These are phyloP conservation scores for Drosophila mayaguana DNA, from an alignment of 2,888 invertebrate species.

Conservation along the genomic window DNA sequence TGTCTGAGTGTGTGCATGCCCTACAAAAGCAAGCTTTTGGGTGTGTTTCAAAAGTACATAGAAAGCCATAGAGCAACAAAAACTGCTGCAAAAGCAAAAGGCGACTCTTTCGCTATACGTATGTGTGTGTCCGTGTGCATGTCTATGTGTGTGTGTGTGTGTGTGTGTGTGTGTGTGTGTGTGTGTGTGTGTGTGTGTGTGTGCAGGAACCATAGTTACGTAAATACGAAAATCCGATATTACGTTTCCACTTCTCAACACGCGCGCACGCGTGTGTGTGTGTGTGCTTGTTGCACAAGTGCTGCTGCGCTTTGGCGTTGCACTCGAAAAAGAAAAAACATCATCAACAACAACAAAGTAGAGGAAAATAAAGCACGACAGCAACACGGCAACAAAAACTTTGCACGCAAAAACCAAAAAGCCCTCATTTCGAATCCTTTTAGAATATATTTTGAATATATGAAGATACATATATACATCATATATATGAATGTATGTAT, in stretches of 20 bases:
- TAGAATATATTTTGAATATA: constrained; percentile 51
- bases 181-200: constrained; percentile 33
- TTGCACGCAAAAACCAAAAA: constrained; percentile 65
- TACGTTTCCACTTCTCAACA: constrained; percentile 68
- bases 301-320: constrained; percentile 71
- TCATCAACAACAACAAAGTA: constrained; percentile 12
- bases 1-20: constrained; percentile 51
- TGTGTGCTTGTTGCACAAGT: constrained; percentile 69
- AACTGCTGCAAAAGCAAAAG: constrained; percentile 60
- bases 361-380: constrained; percentile 41
- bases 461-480: background rate
- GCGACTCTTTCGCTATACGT: constrained; percentile 49
- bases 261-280: constrained; percentile 14
- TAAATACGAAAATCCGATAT: constrained; percentile 80
- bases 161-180: constrained; percentile 29
- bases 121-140: constrained; percentile 20
- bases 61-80: constrained; percentile 49
- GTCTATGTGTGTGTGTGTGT: constrained; percentile 37
- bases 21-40: constrained; percentile 75
- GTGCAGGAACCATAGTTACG: constrained; percentile 69
- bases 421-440: constrained; percentile 67
- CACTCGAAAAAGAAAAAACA: constrained; percentile 47
- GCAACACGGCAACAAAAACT: constrained; percentile 54
- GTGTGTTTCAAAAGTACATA: constrained; percentile 73
- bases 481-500: background rate